A percentile compares a stretch with the other conserved stretches of the same genome.
phyloP scores from a whole-genome alignment of 2,797 vertebrate species.

The Acanthurus lineatus region DNA sequence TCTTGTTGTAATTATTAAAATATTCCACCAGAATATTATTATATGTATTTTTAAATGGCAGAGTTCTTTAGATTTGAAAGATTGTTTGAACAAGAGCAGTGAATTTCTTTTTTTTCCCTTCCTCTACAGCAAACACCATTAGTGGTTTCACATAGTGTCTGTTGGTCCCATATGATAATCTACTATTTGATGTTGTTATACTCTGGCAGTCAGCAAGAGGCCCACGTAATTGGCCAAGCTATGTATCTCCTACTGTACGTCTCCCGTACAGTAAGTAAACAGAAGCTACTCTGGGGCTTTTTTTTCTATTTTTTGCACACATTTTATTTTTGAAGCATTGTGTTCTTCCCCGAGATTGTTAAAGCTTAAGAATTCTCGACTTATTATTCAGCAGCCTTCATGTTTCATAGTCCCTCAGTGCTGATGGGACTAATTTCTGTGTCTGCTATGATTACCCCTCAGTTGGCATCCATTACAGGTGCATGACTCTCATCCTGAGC shows the following conservation, averaged over 20 bases:
- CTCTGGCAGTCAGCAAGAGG: slow-evolving; percentile 25
- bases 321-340: slow-evolving; percentile 23
- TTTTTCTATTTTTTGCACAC: too few species aligned
- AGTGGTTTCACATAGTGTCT: slow-evolving; percentile 5
- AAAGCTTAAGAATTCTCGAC: slow-evolving; percentile 31
- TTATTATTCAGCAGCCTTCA: slow-evolving; percentile 50
- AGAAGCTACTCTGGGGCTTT: neutral
- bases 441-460: slow-evolving; percentile 67
- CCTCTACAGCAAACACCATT: slow-evolving; percentile 19
- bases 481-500: slow-evolving; percentile 60
- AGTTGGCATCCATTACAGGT: slow-evolving; percentile 66
- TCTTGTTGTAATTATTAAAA: too few species aligned
- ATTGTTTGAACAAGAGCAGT: neutral
- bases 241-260: neutral
- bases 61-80: neutral
- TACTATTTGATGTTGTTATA: slow-evolving; percentile 17
- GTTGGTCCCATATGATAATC: slow-evolving; percentile 23
- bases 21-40: neutral
- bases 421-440: slow-evolving; percentile 70
- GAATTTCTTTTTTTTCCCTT: neutral
- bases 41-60: slow-evolving; percentile 1
- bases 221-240: slow-evolving; percentile 18
- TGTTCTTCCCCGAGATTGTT: slow-evolving; percentile 23
- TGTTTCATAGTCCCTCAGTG: slow-evolving; percentile 52
- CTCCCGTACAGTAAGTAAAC: slow-evolving; percentile 3